Evolutionary conservation across 2,113 vertebrate genomes (phyloP), one percentile per base, ranked within the genome.

Genomic region (Fregetta grallaria): DNA sequence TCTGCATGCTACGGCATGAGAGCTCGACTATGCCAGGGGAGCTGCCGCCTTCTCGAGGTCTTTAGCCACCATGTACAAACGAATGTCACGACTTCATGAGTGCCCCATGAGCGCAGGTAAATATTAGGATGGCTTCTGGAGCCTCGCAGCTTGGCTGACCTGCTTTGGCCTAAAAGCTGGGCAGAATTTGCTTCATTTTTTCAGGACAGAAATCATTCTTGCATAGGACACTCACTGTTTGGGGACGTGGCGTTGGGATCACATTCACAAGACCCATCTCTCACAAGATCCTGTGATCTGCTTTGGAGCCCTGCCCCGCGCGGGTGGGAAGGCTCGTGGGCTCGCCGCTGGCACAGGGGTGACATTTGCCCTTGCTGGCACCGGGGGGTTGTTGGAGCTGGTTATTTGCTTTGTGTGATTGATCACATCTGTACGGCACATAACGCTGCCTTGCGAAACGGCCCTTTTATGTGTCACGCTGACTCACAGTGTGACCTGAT

Each of bases 321-420:
- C 65, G 63, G 8, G 15, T 83, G 71, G 71, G 70, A 52, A 74
- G 77, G 70, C 58, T 91, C 15, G 0, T 63, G 75, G 44, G 72
- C 65, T 80, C 11, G 3, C 36, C 1, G 15, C 75, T 59, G 38
- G 40, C 88, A 58, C 78, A 25, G 63, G 45, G 91, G 45, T 93
- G 82, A 66, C 88, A 23, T 90, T 94, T 93, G 90, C 38, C 72
- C 90, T 90, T 53, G 79, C 63, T 96, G 93, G 75, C 50, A 5
- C 53, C 2, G 2, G 34, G 53, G 21, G 7, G 80, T 4, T 88
- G 76, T 49, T 73, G 88, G 59, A 86, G 55, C 81, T 86, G 71
- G 71, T 38, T 95, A 20, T 95, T 95, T 96, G 95, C 71, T 95
- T 61, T 67, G 78, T 42, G 63, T 95, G 90, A 95, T 86, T 92